Base-by-base conservation (phyloP, 1,140 invertebrate species). In the Scaptomyza hsui region DNA sequence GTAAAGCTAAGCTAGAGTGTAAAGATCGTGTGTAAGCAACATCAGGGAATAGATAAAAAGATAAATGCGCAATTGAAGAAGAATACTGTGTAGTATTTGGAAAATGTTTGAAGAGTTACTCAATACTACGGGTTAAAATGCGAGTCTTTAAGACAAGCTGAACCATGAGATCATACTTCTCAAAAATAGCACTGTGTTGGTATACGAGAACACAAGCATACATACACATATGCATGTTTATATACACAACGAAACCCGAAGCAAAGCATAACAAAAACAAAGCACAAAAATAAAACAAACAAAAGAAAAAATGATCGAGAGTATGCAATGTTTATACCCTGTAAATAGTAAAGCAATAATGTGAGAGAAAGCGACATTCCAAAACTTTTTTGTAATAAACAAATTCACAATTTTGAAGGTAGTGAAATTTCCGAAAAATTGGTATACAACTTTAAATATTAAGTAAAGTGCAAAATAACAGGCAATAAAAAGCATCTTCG, bases 151-250 rank as follows among this genome's bases (percentile, higher is more conserved):
- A 69, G 76, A 70, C 56, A 71, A 60, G 71, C 71, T 74, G 63
- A 69, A 53, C 72, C 82, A 86, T 86, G 83, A 86, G 82, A 86
- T 86, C 82, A 86, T 86, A 62, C 72, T 67, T 74, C 82, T 68
- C 82, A 69, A 64, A 86, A 82, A 76, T 80, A 82, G 76, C 82
- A 82, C 74, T 81, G 64, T 71, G 65, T 65, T 70, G 70, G 71
- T 70, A 70, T 74, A 70, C 65, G 64, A 70, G 55, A 78, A 82
- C 75, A 78, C 59, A 78, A 48, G 56, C 64, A 67, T 13, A 51
- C 56, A 75, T 57, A 35, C 61, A 52, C 48, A 80, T 19, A 55
- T 6, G 5, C 53, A 68, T 68, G 61, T 44, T 71, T 62, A 82
- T 44, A 74, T 62, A 82, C 7, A 74, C 69, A 59, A 67, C 63